Conservation (phyloP, 2,113 vertebrate genomes). For the Lepisosteus osseus region DNA sequence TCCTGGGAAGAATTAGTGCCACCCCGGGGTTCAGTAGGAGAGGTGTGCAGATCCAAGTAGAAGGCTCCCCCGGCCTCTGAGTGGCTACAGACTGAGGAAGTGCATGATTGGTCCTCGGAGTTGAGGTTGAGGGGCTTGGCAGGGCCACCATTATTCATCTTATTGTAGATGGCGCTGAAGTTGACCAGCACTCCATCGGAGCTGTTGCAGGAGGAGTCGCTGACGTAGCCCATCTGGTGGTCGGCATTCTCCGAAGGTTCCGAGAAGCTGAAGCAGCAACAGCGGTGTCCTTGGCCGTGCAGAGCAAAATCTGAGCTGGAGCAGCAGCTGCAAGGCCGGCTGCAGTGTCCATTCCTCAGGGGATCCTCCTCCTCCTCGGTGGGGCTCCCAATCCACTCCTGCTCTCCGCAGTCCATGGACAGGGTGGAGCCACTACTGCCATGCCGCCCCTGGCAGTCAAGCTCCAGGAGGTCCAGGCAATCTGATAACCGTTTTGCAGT, state of each 20-base stretch:
- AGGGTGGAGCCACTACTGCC: constrained; percentile 78
- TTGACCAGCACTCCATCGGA: constrained; percentile 91
- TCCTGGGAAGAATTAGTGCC: constrained; percentile 59
- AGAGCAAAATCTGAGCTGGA: constrained; percentile 54
- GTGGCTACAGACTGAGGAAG: constrained; percentile 76
- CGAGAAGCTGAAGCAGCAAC: constrained; percentile 76
- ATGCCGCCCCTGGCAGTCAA: constrained; percentile 64
- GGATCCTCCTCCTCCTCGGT: constrained; percentile 61
- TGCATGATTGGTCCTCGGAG: constrained; percentile 72
- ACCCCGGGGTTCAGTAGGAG: constrained; percentile 79
- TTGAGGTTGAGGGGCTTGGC: constrained; percentile 77
- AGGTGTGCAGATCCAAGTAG: constrained; percentile 91
- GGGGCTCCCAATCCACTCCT: constrained; percentile 82
- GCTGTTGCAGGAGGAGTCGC: constrained; percentile 94
- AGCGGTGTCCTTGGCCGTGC: constrained; percentile 43
- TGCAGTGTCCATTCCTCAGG: constrained; percentile 53
- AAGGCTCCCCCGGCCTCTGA: constrained; percentile 80
- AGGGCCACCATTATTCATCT: constrained; percentile 72
- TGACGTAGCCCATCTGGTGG: constrained; percentile 80
- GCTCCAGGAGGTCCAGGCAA: constrained; percentile 70
- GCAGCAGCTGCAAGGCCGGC: constrained; percentile 64
- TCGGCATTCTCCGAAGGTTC: constrained; percentile 73
- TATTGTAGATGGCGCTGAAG: constrained; percentile 92
- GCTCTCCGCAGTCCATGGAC: constrained; percentile 80
- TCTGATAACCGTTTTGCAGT: constrained; percentile 48